Conservation (phyloP, 2,797 vertebrate genomes). For the Acropternis orthonyx region DNA sequence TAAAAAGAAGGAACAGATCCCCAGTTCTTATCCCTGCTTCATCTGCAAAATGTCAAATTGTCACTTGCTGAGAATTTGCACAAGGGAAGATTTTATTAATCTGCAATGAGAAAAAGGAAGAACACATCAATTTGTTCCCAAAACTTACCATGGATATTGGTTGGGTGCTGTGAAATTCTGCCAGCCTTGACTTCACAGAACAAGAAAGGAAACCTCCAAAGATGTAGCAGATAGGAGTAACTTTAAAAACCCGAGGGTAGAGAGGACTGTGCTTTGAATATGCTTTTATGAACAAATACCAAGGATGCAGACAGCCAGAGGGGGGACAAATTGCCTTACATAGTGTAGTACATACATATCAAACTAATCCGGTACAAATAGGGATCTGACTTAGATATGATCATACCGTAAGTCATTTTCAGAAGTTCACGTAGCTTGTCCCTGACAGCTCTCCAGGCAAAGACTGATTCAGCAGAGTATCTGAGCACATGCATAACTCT, state of each 20-base stretch:
- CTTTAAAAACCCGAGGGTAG: background rate
- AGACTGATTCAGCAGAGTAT: background rate
- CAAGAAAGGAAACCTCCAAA: background rate
- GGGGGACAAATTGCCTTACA: background rate
- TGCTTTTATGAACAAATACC: background rate
- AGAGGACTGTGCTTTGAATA: background rate
- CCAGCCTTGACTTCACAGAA: background rate
- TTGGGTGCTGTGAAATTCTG: background rate
- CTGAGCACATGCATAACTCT: background rate
- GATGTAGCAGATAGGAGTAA: background rate
- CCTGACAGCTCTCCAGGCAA: background rate
- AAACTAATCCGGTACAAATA: background rate
- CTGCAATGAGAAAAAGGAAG: background rate
- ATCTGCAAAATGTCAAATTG: slow-evolving; percentile 20
- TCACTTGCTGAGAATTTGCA: background rate
- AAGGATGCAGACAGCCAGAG: background rate
- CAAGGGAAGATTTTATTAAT: background rate
- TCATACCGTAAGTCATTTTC: background rate
- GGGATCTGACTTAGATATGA: background rate
- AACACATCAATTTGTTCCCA: background rate
- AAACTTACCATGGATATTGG: background rate
- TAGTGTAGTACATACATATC: background rate
- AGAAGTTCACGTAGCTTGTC: background rate
- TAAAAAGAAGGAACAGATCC: background rate
- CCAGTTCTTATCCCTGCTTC: background rate